Evolutionary conservation across 2,888 invertebrate species (phyloP).

Genomic region (Anoplius nigerrimus): DNA sequence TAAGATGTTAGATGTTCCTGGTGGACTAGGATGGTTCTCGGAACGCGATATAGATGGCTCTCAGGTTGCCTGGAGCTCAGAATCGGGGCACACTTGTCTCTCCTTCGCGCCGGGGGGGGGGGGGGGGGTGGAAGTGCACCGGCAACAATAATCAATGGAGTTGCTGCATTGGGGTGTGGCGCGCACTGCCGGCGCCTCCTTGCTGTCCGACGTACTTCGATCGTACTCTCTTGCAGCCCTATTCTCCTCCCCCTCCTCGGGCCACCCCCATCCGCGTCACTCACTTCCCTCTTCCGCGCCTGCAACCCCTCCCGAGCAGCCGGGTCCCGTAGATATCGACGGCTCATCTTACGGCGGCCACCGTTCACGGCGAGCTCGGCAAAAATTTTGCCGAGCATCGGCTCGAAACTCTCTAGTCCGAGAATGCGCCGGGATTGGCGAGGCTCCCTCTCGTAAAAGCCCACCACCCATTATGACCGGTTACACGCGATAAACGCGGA

Average conservation of each 20-base stretch:
- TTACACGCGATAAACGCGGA: too few relatives aligned
- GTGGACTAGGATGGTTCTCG: not conserved
- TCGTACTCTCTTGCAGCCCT: slow-evolving; percentile 60
- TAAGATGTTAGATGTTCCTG: too few relatives aligned
- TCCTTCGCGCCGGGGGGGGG: slow-evolving; percentile 32
- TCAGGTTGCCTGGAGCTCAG: slow-evolving; percentile 30
- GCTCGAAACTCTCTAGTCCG: too few relatives aligned
- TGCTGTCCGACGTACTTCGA: slow-evolving; percentile 70
- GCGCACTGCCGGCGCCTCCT: slow-evolving; percentile 68
- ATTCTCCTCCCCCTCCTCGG: slow-evolving; percentile 33
- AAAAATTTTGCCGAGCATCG: too few relatives aligned
- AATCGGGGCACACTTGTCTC: slow-evolving; percentile 53
- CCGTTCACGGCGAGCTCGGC: slow-evolving; percentile 10
- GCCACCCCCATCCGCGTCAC: slow-evolving; percentile 20
- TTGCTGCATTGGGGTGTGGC: slow-evolving; percentile 73
- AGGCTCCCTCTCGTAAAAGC: too few relatives aligned
- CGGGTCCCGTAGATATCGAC: slow-evolving; percentile 49
- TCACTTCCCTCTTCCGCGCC: slow-evolving; percentile 35
- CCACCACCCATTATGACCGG: too few relatives aligned
- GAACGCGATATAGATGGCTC: slow-evolving; percentile 6
- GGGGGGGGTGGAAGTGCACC: slow-evolving; percentile 60
- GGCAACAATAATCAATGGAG: slow-evolving; percentile 74
- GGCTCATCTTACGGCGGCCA: slow-evolving; percentile 47
- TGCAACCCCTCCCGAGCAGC: slow-evolving; percentile 39
- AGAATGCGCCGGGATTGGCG: too few relatives aligned